A percentile compares a stretch with the other conserved stretches of the same genome.
phyloP scores from a whole-genome alignment of 2,113 vertebrate species.

The Oryzias melastigma region DNA sequence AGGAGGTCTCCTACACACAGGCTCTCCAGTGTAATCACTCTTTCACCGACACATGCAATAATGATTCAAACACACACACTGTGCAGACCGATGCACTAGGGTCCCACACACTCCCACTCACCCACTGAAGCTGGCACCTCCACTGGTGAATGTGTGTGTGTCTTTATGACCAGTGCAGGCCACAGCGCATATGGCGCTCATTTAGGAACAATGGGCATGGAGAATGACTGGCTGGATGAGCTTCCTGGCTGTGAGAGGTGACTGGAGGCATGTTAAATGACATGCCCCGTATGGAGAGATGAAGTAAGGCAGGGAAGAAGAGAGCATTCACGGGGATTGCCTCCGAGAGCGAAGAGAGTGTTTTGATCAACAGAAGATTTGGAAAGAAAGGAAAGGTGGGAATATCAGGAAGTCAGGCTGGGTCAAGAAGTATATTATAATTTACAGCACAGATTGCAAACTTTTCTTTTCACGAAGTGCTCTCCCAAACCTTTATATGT shows the following conservation, averaged over 20 bases:
- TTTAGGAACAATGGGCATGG: conserved; percentile 71
- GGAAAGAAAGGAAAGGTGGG: neutral
- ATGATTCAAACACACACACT: conserved; percentile 56
- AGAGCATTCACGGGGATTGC: conserved; percentile 22
- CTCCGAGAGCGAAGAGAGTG: conserved; percentile 41
- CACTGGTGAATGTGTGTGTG: conserved; percentile 22
- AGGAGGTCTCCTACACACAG: conserved; percentile 22
- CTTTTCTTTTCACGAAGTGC: conserved; percentile 56
- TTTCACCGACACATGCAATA: conserved; percentile 56
- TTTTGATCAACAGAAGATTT: conserved; percentile 36
- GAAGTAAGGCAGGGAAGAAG: conserved; percentile 32
- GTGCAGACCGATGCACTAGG: conserved; percentile 34
- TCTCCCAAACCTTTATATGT: conserved; percentile 40
- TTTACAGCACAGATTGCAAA: conserved; percentile 54
- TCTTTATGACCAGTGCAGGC: conserved; percentile 69
- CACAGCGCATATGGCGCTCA: conserved; percentile 75
- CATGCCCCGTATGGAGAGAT: conserved; percentile 69
- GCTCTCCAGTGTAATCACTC: conserved; percentile 50
- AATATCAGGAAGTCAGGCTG: conserved; percentile 30
- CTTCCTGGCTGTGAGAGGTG: conserved; percentile 71
- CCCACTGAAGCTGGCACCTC: conserved; percentile 28
- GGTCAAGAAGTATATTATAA: conserved; percentile 70
- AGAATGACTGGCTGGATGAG: conserved; percentile 67
- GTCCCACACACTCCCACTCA: conserved; percentile 21
- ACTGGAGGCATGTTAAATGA: conserved; percentile 71